Conservation (phyloP, 2,797 vertebrate genomes). For the Cynopterus sphinx region DNA sequence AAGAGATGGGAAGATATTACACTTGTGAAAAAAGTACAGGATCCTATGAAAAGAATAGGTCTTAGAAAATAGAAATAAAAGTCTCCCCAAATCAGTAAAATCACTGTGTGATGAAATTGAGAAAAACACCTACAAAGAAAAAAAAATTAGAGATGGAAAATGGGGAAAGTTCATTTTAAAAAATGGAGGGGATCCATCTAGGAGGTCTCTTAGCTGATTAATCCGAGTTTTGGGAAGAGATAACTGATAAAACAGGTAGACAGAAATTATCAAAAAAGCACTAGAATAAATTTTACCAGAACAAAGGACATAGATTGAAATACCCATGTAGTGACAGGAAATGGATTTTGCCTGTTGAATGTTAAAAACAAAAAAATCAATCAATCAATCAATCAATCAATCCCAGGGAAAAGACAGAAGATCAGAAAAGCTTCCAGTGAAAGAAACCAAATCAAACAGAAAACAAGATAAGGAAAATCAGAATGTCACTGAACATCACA, state of each 20-base stretch:
- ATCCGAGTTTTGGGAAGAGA: background rate
- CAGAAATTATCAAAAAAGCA: background rate
- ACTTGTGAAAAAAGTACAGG: background rate
- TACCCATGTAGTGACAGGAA: background rate
- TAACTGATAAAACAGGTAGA: background rate
- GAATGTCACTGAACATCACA: background rate
- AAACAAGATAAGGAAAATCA: background rate
- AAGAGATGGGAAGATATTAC: background rate
- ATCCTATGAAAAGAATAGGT: background rate
- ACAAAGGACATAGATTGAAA: background rate
- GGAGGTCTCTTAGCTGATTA: background rate
- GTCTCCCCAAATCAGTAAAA: background rate
- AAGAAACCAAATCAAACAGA: background rate
- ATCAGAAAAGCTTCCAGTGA: background rate
- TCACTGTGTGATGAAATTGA: background rate
- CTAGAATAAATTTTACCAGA: background rate
- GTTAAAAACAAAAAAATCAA: background rate
- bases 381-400: no score
- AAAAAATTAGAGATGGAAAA: background rate
- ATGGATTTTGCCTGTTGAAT: background rate
- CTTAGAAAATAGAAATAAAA: slow-evolving; percentile 6
- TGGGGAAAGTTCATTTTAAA: background rate
- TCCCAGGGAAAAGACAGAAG: background rate
- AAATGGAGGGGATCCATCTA: background rate
- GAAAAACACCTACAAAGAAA: background rate